phyloP scores from a whole-genome alignment of 2,797 vertebrate species.

The Hemitrygon akajei region DNA sequence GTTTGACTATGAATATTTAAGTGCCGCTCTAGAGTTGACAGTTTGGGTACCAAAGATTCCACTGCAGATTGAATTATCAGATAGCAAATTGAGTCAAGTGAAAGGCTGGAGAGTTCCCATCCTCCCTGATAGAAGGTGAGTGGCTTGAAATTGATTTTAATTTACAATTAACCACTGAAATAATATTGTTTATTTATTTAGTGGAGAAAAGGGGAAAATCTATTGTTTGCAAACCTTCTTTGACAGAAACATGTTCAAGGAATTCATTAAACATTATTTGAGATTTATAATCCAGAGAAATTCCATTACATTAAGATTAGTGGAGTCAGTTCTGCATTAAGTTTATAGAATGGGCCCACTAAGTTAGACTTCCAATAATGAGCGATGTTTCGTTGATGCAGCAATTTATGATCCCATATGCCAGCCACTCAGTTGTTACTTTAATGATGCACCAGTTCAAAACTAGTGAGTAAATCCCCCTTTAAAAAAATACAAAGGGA shows the following conservation, averaged over 20 bases:
- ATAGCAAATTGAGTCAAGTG: slow-evolving; percentile 83
- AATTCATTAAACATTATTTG: neutral
- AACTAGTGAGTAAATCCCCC: neutral
- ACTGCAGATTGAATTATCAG: slow-evolving; percentile 82
- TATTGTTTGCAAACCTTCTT: neutral
- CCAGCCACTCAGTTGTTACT: neutral
- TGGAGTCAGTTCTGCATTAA: neutral
- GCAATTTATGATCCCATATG: neutral
- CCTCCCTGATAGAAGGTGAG: slow-evolving; percentile 80
- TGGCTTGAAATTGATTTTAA: neutral
- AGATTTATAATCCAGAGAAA: neutral
- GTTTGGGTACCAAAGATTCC: slow-evolving; percentile 97
- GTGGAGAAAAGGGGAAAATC: neutral
- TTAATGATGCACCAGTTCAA: neutral
- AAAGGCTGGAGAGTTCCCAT: slow-evolving; percentile 98
- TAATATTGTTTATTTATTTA: neutral
- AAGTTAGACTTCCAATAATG: neutral
- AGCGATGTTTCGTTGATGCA: neutral
- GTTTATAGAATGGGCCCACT: neutral
- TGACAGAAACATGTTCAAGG: neutral
- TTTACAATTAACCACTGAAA: neutral
- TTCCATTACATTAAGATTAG: neutral
- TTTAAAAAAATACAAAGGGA: neutral
- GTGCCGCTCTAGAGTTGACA: slow-evolving; percentile 83
- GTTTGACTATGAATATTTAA: slow-evolving; percentile 90